These are phyloP conservation scores for Rhinichthys klamathensis DNA, from an alignment of 2,113 vertebrate species.

Conservation along the genomic window DNA sequence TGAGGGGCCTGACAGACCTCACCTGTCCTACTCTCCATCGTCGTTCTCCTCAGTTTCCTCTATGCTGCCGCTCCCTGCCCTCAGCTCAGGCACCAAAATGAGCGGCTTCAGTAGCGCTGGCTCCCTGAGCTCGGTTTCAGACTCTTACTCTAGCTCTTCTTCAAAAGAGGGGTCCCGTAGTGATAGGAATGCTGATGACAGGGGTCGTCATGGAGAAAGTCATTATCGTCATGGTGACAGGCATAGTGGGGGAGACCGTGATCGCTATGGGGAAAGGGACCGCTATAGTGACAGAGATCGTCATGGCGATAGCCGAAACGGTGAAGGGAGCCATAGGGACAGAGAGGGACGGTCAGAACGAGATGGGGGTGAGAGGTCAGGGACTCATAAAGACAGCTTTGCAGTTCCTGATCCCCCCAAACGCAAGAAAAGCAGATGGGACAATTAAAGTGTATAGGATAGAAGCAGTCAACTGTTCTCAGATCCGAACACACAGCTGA, in stretches of 20 bases:
- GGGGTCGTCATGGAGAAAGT: slow-evolving; percentile 58
- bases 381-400: slow-evolving; percentile 79
- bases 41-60: slow-evolving; percentile 26
- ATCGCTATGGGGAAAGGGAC: slow-evolving; percentile 69
- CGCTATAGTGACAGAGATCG: slow-evolving; percentile 70
- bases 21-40: slow-evolving; percentile 39
- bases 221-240: slow-evolving; percentile 69
- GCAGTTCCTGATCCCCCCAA: slow-evolving; percentile 94
- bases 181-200: slow-evolving; percentile 68
- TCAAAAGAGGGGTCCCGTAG: slow-evolving; percentile 71
- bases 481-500: slow-evolving; percentile 53
- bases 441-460: slow-evolving; percentile 79
- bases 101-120: slow-evolving; percentile 73
- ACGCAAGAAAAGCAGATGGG: slow-evolving; percentile 96
- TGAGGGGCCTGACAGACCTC: slow-evolving; percentile 63
- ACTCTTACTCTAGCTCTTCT: slow-evolving; percentile 64
- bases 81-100: slow-evolving; percentile 60
- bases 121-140: slow-evolving; percentile 71
- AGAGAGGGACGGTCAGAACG: slow-evolving; percentile 62
- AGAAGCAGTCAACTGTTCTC: slow-evolving; percentile 50
- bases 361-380: slow-evolving; percentile 62
- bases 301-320: slow-evolving; percentile 57
- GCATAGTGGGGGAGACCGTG: slow-evolving; percentile 71
- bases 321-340: slow-evolving; percentile 43
- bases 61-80: slow-evolving; percentile 56